These are phyloP conservation scores for Galerucella pusilla DNA, from an alignment of 2,888 invertebrate genomes.

Conservation along the genomic window DNA sequence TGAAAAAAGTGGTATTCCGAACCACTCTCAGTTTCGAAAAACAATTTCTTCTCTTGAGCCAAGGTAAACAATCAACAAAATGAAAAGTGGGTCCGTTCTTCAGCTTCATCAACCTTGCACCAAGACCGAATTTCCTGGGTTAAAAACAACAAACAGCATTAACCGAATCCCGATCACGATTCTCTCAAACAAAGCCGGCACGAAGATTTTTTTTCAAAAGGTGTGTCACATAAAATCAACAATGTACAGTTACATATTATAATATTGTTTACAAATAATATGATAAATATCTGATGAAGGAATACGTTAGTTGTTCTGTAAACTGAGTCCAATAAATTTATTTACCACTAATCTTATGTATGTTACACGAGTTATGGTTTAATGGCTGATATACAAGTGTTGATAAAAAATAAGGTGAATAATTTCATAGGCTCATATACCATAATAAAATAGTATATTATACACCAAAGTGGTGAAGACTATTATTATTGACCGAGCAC, in stretches of 20 bases:
- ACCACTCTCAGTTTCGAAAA: conserved; percentile 12
- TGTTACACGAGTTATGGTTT: background rate
- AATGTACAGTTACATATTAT: background rate
- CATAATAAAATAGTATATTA: too few species aligned
- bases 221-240: conserved; percentile 3
- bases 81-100: conserved; percentile 28
- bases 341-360: background rate
- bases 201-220: background rate
- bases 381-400: background rate
- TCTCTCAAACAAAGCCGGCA: conserved; percentile 7
- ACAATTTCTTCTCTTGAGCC: conserved; percentile 14
- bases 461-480: too few species aligned
- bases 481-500: too few species aligned
- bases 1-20: background rate
- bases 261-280: conserved; percentile 7
- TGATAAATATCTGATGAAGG: background rate
- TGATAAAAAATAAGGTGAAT: background rate
- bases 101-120: conserved; percentile 30
- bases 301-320: background rate
- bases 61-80: conserved; percentile 32
- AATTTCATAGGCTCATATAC: too few species aligned
- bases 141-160: conserved; percentile 23
- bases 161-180: conserved; percentile 28
- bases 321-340: background rate
- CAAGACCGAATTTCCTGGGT: conserved; percentile 33